A percentile compares a stretch with the other conserved stretches of the same genome.
Evolutionary conservation across 2,797 vertebrate species (phyloP).

Genomic region (Liasis olivaceus): DNA sequence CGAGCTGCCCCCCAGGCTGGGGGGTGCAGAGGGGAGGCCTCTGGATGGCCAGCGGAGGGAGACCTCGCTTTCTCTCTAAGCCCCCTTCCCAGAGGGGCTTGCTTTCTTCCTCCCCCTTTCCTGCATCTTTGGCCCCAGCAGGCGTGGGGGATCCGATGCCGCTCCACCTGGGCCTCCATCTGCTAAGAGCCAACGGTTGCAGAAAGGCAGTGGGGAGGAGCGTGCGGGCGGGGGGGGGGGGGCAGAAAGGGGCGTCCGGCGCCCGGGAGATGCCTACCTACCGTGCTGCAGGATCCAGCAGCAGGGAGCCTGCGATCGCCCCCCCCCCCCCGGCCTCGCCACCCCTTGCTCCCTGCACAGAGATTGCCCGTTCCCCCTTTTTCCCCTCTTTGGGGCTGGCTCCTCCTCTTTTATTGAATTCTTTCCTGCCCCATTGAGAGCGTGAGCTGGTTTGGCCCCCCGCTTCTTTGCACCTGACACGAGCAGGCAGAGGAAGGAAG

Average conservation of each 20-base stretch:
- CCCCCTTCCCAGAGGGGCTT: too few relatives aligned
- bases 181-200: not conserved
- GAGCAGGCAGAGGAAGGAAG: too few relatives aligned
- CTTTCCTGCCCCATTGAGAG: conserved; percentile 10
- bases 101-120: too few relatives aligned
- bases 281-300: not conserved
- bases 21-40: not conserved
- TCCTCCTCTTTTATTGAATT: not conserved
- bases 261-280: not conserved
- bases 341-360: not conserved
- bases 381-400: not conserved
- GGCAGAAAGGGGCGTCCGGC: not conserved
- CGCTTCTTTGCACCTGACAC: not conserved
- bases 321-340: too few relatives aligned
- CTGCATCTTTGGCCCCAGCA: too few relatives aligned
- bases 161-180: not conserved
- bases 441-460: not conserved
- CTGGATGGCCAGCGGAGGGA: not conserved
- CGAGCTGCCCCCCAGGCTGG: not conserved
- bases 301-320: not conserved
- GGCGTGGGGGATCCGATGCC: too few relatives aligned
- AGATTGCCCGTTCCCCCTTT: not conserved
- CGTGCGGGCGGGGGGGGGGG: not conserved
- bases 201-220: not conserved
- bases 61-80: too few relatives aligned